Base-by-base conservation (phyloP, 2,888 invertebrate species). In the Eucera pruinosa region DNA sequence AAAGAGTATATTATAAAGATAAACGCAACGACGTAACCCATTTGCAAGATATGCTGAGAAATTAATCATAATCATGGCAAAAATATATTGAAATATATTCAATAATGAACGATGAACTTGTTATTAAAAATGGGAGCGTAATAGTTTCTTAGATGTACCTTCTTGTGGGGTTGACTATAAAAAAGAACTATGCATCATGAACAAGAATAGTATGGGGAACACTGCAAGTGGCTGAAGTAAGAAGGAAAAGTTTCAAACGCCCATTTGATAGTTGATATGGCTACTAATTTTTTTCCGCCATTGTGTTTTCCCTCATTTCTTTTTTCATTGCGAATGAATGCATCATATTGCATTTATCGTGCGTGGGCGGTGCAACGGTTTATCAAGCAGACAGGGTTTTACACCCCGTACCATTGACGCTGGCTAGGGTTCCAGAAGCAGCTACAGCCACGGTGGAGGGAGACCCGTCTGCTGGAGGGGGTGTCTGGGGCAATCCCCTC, bases 401-500 rank as follows among this genome's bases (percentile, higher is more conserved):
- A 82, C 87, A 86, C 87, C 88, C 87, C 82, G 77, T 78, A 78
- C 82, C 83, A 82, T 83, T 79, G 74, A 81, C 81, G 76, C 78
- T 55, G 81, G 84, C 80, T 82, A 85, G 86, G 81, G 85, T 83
- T 88, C 83, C 82, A 80, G 83, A 86, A 83, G 85, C 82, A 81
- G 84, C 72, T 43, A 71, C 45, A 57, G 78, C 76, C 77, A 77
- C 66, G 69, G 70, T 81, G 85, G 88, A 86, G 89, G 89, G 89
- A 81, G 87, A 84, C 72, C 82, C 81, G 89, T 87, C 87, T 85
- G 84, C 78, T 91, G 92, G 91, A 92, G 90, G 92, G 92, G 91
- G 91, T 92, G 92, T 92, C 92, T 92, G 92, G 91, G 92, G 91
- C 91, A 91, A 91, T 91, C 91, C 91, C 91, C 91, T 90, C 90